Conservation (phyloP, 2,888 invertebrate genomes). For the Idaea straminata region DNA sequence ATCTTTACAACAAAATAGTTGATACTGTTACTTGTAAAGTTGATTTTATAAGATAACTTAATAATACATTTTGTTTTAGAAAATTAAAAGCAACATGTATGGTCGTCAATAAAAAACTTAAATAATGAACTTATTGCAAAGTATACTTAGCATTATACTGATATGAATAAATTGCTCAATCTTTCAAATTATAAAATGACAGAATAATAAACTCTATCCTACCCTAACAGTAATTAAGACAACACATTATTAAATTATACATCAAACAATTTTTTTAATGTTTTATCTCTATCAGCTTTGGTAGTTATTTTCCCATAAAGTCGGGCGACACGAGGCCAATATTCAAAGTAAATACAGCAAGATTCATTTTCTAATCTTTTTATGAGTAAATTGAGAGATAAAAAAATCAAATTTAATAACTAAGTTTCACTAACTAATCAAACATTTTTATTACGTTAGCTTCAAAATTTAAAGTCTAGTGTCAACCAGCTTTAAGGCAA, state of each 20-base stretch:
- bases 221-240: neutral
- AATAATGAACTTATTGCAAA: neutral
- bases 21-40: neutral
- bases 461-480: too few species aligned
- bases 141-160: slow-evolving; percentile 8
- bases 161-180: slow-evolving; percentile 25
- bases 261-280: neutral
- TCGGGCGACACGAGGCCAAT: too few species aligned
- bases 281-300: neutral
- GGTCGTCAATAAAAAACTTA: neutral
- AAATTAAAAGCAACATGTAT: neutral
- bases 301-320: too few species aligned
- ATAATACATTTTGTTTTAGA: neutral
- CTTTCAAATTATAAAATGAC: slow-evolving; percentile 8
- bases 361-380: too few species aligned
- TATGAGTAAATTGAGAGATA: too few species aligned
- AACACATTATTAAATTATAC: neutral
- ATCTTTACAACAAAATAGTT: neutral
- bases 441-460: too few species aligned
- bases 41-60: neutral
- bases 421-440: too few species aligned
- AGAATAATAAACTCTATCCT: neutral
- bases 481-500: too few species aligned
- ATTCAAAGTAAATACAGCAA: too few species aligned
- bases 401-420: too few species aligned